phyloP scores from a whole-genome alignment of 2,888 invertebrate species.

The Eretmocerus hayati region DNA sequence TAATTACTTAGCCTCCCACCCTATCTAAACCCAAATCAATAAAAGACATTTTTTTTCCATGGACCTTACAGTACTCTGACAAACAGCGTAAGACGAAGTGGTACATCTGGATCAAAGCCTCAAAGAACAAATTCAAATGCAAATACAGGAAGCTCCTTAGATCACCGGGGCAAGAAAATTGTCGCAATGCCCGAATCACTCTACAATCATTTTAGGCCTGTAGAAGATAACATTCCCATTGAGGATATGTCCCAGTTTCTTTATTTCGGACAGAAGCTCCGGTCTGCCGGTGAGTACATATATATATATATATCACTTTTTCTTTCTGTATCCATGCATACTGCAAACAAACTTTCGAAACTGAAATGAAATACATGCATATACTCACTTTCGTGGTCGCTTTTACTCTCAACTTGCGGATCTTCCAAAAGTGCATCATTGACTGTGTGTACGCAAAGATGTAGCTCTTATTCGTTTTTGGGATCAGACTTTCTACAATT shows the following conservation, averaged over 20 bases:
- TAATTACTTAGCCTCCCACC: no score
- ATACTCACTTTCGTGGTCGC: no score
- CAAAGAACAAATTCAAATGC: background rate
- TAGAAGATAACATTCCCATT: constrained; percentile 56
- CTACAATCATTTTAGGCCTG: constrained; percentile 59
- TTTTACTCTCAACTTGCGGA: no score
- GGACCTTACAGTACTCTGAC: background rate
- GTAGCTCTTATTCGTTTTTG: no score
- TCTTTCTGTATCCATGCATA: background rate
- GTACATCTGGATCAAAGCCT: constrained; percentile 4
- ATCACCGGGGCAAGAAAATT: constrained; percentile 50
- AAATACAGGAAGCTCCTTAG: constrained; percentile 35
- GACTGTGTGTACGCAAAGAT: no score
- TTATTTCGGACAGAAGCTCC: constrained; percentile 62
- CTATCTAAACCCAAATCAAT: no score
- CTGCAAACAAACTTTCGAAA: background rate
- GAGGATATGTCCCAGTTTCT: constrained; percentile 65
- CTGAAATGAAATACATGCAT: no score
- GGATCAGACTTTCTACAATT: no score
- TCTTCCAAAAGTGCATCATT: no score
- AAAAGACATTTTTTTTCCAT: no score
- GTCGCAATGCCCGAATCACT: constrained; percentile 57
- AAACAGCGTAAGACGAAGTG: constrained; percentile 3
- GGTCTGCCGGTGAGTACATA: constrained; percentile 24
- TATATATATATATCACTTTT: background rate